Evolutionary conservation across 2,797 vertebrate genomes (phyloP), one percentile per base, ranked within the genome.

Genomic region (Ctenochaetus hawaiiensis): DNA sequence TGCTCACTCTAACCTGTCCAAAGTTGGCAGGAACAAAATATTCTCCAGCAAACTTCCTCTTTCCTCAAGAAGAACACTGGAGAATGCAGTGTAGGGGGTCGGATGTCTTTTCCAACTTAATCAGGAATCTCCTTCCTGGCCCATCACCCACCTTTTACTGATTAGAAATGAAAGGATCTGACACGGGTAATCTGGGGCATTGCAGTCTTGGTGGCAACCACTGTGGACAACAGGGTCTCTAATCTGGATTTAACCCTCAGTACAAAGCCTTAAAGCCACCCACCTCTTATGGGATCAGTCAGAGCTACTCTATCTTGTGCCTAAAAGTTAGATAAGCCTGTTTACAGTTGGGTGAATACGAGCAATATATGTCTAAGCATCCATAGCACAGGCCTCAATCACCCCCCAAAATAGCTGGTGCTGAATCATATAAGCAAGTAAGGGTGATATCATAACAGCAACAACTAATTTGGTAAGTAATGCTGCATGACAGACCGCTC

Each of bases 51-150:
- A 91, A 91, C 78, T 47, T 82, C 65, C 72, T 88, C 49, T 82
- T 91, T 88, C 84, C 81, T 91, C 37, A 78, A 87, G 85, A 87
- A 85, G 75, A 84, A 72, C 18, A 41, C 57, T 7, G 16, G 4
- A 63, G 64, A 72, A 64, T 44, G 23, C n/a, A 22, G 43, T 59
- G 41, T n/a, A 7, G 9, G 45, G 41, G 86, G 84, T 89, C 90
- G 90, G 70, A 63, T 86, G 81, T 87, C 75, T 81, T 73, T 90
- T 90, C 80, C 75, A 91, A 60, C 80, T 85, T 74, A 84, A 87
- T 85, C 76, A 87, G 72, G 45, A 43, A 68, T 17, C 47, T 72
- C 34, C 48, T 65, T 75, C 52, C 62, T 51, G 47, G 66, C 59
- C 60, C 17, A 52, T 34, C 49, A 22, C 44, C 59, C 18, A 57